phyloP scores from a whole-genome alignment of 2,113 vertebrate species.

The Ranitomeya imitator region DNA sequence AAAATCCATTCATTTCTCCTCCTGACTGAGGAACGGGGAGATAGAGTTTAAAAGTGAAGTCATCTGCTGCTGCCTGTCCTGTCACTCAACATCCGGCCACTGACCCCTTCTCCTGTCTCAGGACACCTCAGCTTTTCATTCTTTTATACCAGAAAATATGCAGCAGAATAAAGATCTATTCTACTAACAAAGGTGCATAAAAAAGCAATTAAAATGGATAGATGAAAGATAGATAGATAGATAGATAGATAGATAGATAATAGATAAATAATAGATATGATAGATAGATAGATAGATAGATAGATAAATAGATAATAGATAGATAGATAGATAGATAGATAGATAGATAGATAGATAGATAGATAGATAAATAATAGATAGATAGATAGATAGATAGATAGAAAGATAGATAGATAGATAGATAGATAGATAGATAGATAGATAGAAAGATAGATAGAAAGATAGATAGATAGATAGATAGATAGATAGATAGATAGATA shows the following conservation, averaged over 20 bases:
- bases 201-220: background rate
- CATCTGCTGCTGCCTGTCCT: conserved; percentile 66
- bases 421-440: background rate
- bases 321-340: background rate
- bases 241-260: conserved; percentile 1
- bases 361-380: no score
- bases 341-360: conserved; percentile 3
- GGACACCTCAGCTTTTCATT: conserved; percentile 65
- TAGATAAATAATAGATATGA: no score
- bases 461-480: conserved; percentile 3
- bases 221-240: background rate
- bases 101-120: conserved; percentile 62
- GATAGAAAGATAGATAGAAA: no score
- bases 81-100: conserved; percentile 58
- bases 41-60: conserved; percentile 64
- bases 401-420: background rate
- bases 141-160: conserved; percentile 35
- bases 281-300: background rate
- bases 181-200: background rate
- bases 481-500: background rate
- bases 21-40: conserved; percentile 64
- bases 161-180: background rate
- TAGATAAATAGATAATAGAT: background rate
- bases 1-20: conserved; percentile 67
- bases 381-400: background rate